These are phyloP conservation scores for Prorops nasuta DNA, from an alignment of 1,140 invertebrate species.

Conservation along the genomic window DNA sequence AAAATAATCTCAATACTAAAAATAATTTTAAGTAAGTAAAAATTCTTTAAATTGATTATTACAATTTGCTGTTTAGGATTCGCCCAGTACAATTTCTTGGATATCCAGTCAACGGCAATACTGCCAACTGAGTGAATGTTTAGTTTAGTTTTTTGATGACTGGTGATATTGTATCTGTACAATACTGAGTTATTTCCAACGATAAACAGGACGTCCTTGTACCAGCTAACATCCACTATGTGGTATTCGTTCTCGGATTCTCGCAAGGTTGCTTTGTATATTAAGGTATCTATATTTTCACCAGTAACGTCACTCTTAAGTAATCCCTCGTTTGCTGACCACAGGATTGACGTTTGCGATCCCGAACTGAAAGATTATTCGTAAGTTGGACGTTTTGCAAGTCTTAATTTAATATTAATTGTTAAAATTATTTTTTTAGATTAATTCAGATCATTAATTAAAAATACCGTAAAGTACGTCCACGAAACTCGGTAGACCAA, in stretches of 20 bases:
- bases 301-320: slow-evolving; percentile 74
- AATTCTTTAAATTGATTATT: slow-evolving; percentile 33
- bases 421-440: not conserved
- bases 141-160: slow-evolving; percentile 57
- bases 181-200: slow-evolving; percentile 73
- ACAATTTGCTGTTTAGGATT: slow-evolving; percentile 79
- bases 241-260: slow-evolving; percentile 54
- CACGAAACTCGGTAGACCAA: slow-evolving; percentile 74
- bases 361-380: slow-evolving; percentile 37
- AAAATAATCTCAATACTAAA: not conserved
- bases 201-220: slow-evolving; percentile 68
- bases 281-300: slow-evolving; percentile 65
- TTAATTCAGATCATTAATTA: not conserved
- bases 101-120: slow-evolving; percentile 86
- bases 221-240: slow-evolving; percentile 69
- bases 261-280: slow-evolving; percentile 60
- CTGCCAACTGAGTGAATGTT: slow-evolving; percentile 72
- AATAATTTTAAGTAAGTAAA: not conserved
- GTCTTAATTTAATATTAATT: not conserved
- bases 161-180: slow-evolving; percentile 69
- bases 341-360: slow-evolving; percentile 63
- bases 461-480: slow-evolving; percentile 62
- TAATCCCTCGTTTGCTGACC: slow-evolving; percentile 70
- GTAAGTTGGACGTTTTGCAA: not conserved
- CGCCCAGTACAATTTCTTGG: slow-evolving; percentile 86